Evolutionary conservation across 2,113 vertebrate genomes (phyloP), one percentile per base, ranked within the genome.

Genomic region (Lutjanus erythropterus): DNA sequence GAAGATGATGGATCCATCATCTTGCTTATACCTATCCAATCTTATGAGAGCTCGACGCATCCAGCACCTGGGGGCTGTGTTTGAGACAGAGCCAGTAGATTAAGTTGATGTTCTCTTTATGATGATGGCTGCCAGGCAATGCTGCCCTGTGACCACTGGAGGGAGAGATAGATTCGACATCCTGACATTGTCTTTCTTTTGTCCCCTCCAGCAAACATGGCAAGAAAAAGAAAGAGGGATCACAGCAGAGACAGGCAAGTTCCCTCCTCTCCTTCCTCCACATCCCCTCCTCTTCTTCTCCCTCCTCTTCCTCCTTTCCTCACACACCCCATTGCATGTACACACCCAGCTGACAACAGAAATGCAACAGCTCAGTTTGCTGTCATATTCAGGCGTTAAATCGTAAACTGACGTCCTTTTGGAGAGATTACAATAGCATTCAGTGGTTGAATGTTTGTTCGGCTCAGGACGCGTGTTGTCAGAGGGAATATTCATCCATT

Each of bases 171-270:
- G 71, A 68, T 71, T 85, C 55, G 78, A 93, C 91, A 91, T 91
- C 81, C 90, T 93, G 89, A 94, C 88, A 88, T 92, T 93, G 85
- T 93, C 83, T 94, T 90, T 94, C 69, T 94, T 91, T 93, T 92
- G 87, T 92, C 77, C 87, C 88, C 90, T 93, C 83, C 92, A 96
- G 95, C 93, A 95, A 95, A 95, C 94, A 95, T 92, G 95, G 94
- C 89, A 95, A 95, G 94, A 95, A 94, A 94, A 95, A 95, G 94
- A 95, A 94, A 80, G 95, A 95, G 88, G 94, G 94, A 89, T 92
- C 95, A 86, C 94, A 95, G 92, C 94, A 92, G 88, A 95, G 94
- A 94, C 94, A 95, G 94, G 94, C 94, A 94, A 95, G 94, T 94
- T 78, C 61, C 42, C 50, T 37, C 66, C 53, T n/a, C 64, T 59